Base-by-base conservation (phyloP, 2,113 vertebrate species). In the Rostratula benghalensis region DNA sequence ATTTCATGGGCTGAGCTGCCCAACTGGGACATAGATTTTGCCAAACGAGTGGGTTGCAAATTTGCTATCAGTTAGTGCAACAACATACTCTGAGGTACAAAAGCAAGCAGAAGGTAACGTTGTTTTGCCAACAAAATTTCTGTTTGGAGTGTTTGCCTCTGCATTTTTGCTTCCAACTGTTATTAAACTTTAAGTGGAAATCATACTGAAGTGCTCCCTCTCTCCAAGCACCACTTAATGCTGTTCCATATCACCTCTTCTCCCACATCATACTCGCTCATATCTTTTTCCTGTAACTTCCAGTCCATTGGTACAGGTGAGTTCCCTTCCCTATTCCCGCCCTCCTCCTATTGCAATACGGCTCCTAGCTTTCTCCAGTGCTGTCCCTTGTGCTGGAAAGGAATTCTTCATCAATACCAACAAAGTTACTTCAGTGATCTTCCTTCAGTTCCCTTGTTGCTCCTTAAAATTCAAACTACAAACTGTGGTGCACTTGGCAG, bases 281-380 rank as follows among this genome's bases (percentile, higher is more conserved):
- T 45, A 31, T 35, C 23, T 73, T 63, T 54, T 69, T 22, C 21
- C 24, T 11, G 1, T 54, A 71, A 39, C 39, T 91, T 67, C n/a
- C 39, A 61, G 70, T 15, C 51, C 46, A 43, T 57, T 10, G 17
- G 12, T 31, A 51, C 10, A 46, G 33, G 25, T n/a, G 6, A 74
- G 6, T 64, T 61, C 10, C n/a, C 17, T 53, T 54, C 35, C 20
- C 46, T 46, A 15, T 56, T 73, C 24, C 41, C 24, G 41, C 12
- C 14, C n/a, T 73, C 24, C 51, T 48, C 25, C 23, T 77, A 20
- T 77, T 43, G 15, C 0, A 0, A 51, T 19, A 51, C 0, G 0
- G 13, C 13, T 81, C 53, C 19, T 50, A 48, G 31, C n/a, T 75
- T 88, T 65, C 35, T 35, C 43, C 13, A 33, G 9, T 46, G 56